Evolutionary conservation across 2,888 invertebrate species (phyloP), one percentile per base, ranked within the genome.

Genomic region (Deilephila porcellus): DNA sequence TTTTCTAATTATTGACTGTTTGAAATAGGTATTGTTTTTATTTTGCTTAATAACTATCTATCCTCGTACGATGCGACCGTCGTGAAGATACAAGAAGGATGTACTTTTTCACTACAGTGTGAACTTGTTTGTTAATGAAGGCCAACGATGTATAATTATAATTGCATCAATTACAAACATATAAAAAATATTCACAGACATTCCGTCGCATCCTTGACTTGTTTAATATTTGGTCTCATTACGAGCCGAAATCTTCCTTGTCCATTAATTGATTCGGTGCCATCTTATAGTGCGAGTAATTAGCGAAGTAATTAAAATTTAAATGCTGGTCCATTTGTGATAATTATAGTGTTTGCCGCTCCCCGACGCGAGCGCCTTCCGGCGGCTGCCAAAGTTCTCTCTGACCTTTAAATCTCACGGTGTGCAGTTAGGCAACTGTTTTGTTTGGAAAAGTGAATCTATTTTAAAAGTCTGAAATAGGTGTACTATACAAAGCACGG

Each of bases 121-220:
- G 67, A 67, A 67, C 67, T 67, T 67, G 67, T 67, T 67, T 25
- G 25, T 11, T 17, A 17, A 45, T 19, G 45, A 67, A 67, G 67
- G 67, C 45, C 67, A 25, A 52, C 45, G 25, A 5, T 25, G 45
- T 67, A 63, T 63, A 67, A 67, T 67, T 67, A 67, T 67, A 52
- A 67, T 67, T 67, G 45, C 67, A 20, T 25, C 67, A 67, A 52
- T 52, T 67, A 52, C 45, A 64, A 19, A 14, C 11, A 37, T n/a
- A 45, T 37, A 63, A 63, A 63, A 37, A 34, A 63, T 56, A 56
- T n/a, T 14, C 32, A 19, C 63, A 29, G 25, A 14, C 32, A 63
- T 63, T 63, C 63, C 63, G 45, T 63, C 67, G 52, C 17, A 67
- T 67, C 67, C 67, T 67, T 67, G 67, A 67, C 25, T 34, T 2